A percentile compares a stretch with the other conserved stretches of the same genome.
Evolutionary conservation across 2,797 vertebrate genomes (phyloP).

Genomic region (Hyperoplus lanceolatus): DNA sequence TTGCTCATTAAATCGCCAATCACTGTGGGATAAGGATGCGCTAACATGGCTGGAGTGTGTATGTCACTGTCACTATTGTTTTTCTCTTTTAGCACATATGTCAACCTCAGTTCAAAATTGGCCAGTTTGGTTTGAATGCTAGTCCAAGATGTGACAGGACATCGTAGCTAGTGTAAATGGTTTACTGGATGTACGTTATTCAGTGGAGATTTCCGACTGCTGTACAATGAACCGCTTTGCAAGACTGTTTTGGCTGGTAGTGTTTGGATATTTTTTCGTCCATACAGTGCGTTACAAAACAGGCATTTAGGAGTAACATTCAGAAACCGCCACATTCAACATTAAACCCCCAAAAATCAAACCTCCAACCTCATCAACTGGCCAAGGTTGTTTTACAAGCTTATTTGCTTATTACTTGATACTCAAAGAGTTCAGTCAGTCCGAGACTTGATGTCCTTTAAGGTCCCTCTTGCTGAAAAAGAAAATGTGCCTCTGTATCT

Average conservation of each 20-base stretch:
- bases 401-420: neutral
- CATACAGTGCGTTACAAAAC: conserved; percentile 18
- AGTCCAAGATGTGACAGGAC: conserved; percentile 8
- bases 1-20: neutral
- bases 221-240: neutral
- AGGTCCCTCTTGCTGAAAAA: conserved; percentile 21
- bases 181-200: neutral
- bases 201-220: conserved; percentile 17
- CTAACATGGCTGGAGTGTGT: neutral
- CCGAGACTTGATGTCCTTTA: conserved; percentile 5
- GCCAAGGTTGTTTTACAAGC: conserved; percentile 11
- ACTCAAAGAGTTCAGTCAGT: neutral
- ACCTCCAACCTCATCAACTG: conserved; percentile 9
- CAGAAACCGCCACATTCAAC: conserved; percentile 27
- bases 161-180: conserved; percentile 37
- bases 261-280: conserved; percentile 29
- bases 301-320: conserved; percentile 46
- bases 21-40: conserved; percentile 10
- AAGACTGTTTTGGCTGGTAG: conserved; percentile 7
- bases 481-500: conserved; percentile 1
- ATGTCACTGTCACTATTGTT: neutral
- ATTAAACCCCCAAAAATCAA: conserved; percentile 13
- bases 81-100: neutral
- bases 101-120: conserved; percentile 1
- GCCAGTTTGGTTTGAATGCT: conserved; percentile 18